Evolutionary conservation across 2,888 invertebrate genomes (phyloP), one percentile per base, ranked within the genome.

Genomic region (Tromatobia lineatoria): DNA sequence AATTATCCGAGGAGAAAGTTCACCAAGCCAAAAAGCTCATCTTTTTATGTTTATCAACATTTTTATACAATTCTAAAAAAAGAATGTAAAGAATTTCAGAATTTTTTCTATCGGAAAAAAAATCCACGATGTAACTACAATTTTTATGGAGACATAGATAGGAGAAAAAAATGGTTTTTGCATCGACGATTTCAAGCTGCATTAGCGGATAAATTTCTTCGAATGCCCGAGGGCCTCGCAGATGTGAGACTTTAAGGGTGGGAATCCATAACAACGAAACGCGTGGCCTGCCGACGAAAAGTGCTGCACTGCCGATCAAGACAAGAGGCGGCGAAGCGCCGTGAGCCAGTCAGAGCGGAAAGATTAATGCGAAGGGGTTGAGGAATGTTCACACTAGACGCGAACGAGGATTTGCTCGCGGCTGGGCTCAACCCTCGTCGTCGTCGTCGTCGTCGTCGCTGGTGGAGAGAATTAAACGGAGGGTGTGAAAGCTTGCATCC

Each of bases 341-440:
- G 57, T 4, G 64, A 59, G 34, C 11, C 50, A 67, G 34, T 15
- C 20, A 3, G 54, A 66, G 73, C 54, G 61, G 45, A 77, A 69
- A 80, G 77, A 80, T 80, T 69, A 77, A 76, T 73, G 73, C 59
- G 57, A 75, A 76, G 18, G 71, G 77, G 70, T 83, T 75, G 66
- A 76, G 67, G 54, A 67, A 76, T 61, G 76, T 73, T 83, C 59
- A 34, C 64, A 75, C 64, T 54, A 29, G 45, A 71, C 69, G 29
- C 70, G 57, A 79, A 81, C 50, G 79, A 80, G 74, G 50, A 50
- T 79, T 25, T 54, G 64, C 82, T 75, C 38, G 70, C 64, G 82
- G 82, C 78, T 45, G 34, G 57, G 61, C 57, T 54, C 52, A 34
- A 52, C 70, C 34, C 70, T 70, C 52, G 69, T 50, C 57, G 50